A percentile compares a stretch with the other conserved stretches of the same genome.
Conservation (phyloP, 2,797 vertebrate genomes). For the Miichthys miiuy region DNA sequence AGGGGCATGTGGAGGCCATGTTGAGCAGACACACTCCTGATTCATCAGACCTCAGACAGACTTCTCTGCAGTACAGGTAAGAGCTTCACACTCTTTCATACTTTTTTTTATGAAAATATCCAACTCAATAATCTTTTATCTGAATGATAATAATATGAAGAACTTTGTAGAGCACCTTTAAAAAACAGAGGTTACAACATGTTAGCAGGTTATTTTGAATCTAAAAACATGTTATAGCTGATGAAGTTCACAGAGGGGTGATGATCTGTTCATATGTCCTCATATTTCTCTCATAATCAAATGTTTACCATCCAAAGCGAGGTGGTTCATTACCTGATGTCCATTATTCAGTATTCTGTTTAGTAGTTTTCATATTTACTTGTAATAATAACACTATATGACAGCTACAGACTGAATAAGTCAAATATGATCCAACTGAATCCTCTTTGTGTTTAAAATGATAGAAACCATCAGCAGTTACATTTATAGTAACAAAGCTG, state of each 20-base stretch:
- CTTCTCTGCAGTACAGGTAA: constrained; percentile 64
- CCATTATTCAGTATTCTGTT: background rate
- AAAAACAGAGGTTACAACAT: too few species aligned
- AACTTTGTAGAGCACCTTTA: too few species aligned
- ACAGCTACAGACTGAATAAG: background rate
- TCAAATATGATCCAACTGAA: background rate
- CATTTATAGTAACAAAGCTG: background rate
- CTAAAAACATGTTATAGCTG: background rate
- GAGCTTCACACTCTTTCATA: constrained; percentile 1
- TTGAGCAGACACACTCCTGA: constrained; percentile 63
- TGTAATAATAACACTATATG: background rate
- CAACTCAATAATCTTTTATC: background rate
- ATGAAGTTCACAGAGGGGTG: background rate
- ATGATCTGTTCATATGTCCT: background rate
- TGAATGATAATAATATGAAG: too few species aligned
- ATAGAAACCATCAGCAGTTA: background rate
- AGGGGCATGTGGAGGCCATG: constrained; percentile 20
- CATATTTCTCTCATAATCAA: background rate
- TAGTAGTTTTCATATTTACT: background rate
- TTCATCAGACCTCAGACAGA: constrained; percentile 41
- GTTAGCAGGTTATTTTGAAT: background rate
- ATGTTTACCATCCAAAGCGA: background rate
- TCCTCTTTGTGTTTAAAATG: background rate
- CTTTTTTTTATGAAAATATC: background rate
- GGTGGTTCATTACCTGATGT: background rate